These are phyloP conservation scores for Scaptomyza flava DNA, from an alignment of 2,888 invertebrate genomes.

Conservation along the genomic window DNA sequence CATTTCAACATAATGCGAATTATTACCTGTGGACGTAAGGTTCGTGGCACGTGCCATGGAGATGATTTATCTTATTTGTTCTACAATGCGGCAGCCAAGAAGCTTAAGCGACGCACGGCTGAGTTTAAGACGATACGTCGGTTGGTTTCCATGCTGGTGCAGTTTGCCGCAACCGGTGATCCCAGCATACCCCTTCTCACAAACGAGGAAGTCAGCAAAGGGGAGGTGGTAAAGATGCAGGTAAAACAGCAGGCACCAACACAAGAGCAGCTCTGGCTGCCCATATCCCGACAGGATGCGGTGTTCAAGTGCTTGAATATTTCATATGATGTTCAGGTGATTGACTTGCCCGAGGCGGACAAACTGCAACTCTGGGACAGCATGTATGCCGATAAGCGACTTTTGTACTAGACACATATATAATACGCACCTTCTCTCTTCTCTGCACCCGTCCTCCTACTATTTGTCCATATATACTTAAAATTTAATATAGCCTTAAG, in stretches of 20 bases:
- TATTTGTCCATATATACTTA: conserved; percentile 15
- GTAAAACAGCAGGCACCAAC: not conserved
- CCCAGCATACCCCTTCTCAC: conserved; percentile 72
- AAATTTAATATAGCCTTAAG: conserved; percentile 29
- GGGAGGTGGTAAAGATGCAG: not conserved
- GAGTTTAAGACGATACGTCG: conserved; percentile 83
- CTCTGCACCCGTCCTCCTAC: not conserved
- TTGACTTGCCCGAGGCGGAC: conserved; percentile 83
- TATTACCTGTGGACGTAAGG: conserved; percentile 82
- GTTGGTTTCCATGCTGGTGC: conserved; percentile 80
- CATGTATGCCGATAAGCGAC: conserved; percentile 74
- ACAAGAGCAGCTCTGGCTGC: conserved; percentile 66
- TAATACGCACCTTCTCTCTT: not conserved
- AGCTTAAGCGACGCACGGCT: conserved; percentile 75
- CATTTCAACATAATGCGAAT: conserved; percentile 83
- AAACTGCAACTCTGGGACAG: conserved; percentile 82
- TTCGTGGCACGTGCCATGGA: conserved; percentile 83
- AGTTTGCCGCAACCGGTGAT: conserved; percentile 82
- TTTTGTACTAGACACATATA: conserved; percentile 54
- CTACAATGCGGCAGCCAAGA: conserved; percentile 82
- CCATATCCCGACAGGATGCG: conserved; percentile 65
- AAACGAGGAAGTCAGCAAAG: conserved; percentile 46
- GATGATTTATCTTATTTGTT: conserved; percentile 84
- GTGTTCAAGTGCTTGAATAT: conserved; percentile 83
- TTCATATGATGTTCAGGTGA: conserved; percentile 82